Conservation (phyloP, 1,140 invertebrate species). For the Antheraea pernyi region DNA sequence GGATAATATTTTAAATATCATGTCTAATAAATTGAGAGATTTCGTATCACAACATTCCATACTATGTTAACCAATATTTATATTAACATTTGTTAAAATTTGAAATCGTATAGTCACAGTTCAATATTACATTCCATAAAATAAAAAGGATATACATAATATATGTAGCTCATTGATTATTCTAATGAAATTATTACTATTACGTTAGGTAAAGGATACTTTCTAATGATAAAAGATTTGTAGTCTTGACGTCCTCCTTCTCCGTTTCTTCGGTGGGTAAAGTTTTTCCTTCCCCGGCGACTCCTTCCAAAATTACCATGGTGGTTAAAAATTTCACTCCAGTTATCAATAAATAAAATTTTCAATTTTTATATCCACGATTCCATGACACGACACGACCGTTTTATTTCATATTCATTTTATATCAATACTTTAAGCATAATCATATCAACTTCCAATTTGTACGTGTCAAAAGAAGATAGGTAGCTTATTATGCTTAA, state of each 20-base stretch:
- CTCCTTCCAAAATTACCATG: conserved; percentile 64
- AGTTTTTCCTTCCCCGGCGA: conserved; percentile 53
- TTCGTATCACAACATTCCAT: too few relatives aligned
- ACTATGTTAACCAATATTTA: too few relatives aligned
- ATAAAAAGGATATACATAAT: not conserved
- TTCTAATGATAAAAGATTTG: conserved; percentile 61
- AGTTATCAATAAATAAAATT: not conserved
- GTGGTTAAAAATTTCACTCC: not conserved
- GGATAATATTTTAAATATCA: too few relatives aligned
- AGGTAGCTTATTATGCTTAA: not conserved
- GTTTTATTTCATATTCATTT: not conserved
- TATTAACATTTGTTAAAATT: too few relatives aligned
- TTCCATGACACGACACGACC: conserved; percentile 17
- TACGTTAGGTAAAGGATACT: conserved; percentile 62
- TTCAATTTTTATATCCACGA: conserved; percentile 4
- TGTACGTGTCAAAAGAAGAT: not conserved
- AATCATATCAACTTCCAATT: not conserved
- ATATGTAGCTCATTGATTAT: not conserved
- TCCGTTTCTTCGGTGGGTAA: conserved; percentile 45
- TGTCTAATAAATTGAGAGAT: too few relatives aligned
- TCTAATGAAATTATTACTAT: not conserved
- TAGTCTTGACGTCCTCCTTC: conserved; percentile 53
- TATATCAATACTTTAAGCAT: not conserved
- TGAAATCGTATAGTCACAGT: too few relatives aligned
- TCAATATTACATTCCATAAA: not conserved